These are phyloP conservation scores for Cherax quadricarinatus DNA, from an alignment of 1,140 invertebrate species.

Conservation along the genomic window DNA sequence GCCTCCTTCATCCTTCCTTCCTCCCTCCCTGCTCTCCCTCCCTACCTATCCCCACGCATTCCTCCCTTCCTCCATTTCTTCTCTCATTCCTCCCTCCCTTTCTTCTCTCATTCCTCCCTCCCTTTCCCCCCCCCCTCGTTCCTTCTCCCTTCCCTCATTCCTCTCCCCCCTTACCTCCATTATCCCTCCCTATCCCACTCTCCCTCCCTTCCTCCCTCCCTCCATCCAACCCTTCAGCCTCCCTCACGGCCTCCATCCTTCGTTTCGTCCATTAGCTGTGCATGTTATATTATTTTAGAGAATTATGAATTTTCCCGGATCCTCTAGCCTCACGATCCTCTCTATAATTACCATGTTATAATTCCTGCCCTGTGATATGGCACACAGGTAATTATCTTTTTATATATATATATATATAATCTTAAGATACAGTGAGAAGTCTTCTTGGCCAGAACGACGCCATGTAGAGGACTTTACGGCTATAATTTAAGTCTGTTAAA, in stretches of 20 bases:
- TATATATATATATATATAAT: conserved; percentile 32
- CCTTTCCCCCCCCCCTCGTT: neutral
- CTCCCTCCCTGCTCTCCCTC: no score
- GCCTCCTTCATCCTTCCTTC: neutral
- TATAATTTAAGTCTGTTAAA: conserved; percentile 68
- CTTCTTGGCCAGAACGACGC: conserved; percentile 23
- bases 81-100: neutral
- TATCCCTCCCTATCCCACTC: neutral
- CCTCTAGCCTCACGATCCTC: conserved; percentile 34
- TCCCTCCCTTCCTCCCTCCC: neutral
- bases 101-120: neutral
- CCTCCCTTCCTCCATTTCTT: no score
- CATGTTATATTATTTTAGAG: conserved; percentile 60
- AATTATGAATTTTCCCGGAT: conserved; percentile 58
- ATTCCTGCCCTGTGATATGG: conserved; percentile 60
- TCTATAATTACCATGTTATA: conserved; percentile 68
- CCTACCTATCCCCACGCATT: no score
- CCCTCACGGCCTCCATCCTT: neutral
- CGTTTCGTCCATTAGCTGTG: conserved; percentile 29
- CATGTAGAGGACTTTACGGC: conserved; percentile 52
- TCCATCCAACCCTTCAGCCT: neutral
- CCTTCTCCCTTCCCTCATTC: neutral
- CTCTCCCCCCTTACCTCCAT: neutral
- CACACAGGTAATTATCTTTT: conserved; percentile 62
- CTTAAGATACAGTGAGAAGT: conserved; percentile 32